Conservation (phyloP, 2,888 invertebrate genomes). For the Xylophagus ater region DNA sequence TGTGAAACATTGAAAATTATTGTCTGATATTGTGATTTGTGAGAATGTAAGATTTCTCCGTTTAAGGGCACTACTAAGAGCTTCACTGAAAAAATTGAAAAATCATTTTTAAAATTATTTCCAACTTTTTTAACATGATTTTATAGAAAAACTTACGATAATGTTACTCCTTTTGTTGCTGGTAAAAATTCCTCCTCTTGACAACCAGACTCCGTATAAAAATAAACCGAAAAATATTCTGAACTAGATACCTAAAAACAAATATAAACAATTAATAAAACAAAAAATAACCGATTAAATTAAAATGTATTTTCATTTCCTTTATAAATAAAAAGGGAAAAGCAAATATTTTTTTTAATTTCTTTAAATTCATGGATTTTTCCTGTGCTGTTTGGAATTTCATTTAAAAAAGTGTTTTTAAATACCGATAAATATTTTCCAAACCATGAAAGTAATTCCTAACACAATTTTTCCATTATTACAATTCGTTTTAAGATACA, state of each 20-base stretch:
- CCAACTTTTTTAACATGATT: slow-evolving; percentile 1
- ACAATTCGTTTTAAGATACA: no score
- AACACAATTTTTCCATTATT: no score
- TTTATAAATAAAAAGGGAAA: no score
- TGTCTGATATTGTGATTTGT: slow-evolving; percentile 36
- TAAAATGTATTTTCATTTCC: no score
- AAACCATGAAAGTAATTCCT: no score
- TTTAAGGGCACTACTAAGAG: slow-evolving; percentile 50
- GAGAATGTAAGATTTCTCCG: slow-evolving; percentile 46
- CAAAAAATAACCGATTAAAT: no score
- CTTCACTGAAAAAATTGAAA: slow-evolving; percentile 45
- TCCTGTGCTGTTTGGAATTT: no score
- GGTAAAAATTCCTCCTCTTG: slow-evolving; percentile 55
- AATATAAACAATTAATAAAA: no score
- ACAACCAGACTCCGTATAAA: slow-evolving; percentile 47
- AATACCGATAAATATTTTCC: no score
- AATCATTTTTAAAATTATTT: not conserved
- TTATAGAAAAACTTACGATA: slow-evolving; percentile 46
- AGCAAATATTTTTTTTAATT: no score
- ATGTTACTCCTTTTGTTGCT: slow-evolving; percentile 51
- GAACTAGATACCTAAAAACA: slow-evolving; percentile 55
- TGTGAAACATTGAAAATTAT: slow-evolving; percentile 31
- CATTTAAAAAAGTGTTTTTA: no score
- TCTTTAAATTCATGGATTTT: no score
- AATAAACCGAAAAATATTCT: slow-evolving; percentile 60